A percentile compares a stretch with the other conserved stretches of the same genome.
phyloP scores from a whole-genome alignment of 2,113 vertebrate genomes.

The Hirundichthys speculiger region DNA sequence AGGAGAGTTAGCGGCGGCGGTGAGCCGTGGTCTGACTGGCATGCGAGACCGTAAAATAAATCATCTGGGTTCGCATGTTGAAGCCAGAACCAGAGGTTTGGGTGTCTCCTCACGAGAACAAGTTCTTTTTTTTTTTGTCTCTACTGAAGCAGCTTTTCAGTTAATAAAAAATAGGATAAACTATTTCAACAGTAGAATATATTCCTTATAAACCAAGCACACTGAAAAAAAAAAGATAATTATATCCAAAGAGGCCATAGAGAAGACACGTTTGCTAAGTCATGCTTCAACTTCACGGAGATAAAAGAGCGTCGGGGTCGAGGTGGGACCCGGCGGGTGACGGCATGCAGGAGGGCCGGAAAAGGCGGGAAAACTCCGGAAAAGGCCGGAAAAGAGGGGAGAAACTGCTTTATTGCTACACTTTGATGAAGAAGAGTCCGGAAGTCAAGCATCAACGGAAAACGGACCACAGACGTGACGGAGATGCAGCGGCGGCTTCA shows the following conservation, averaged over 20 bases:
- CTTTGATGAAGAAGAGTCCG: conserved; percentile 77
- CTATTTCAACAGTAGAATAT: conserved; percentile 62
- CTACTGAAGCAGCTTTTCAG: conserved; percentile 56
- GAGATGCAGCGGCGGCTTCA: conserved; percentile 69
- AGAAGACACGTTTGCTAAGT: conserved; percentile 60
- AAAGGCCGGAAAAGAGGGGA: too few species aligned
- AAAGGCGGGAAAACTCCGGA: conserved; percentile 29
- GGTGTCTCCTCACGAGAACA: conserved; percentile 49
- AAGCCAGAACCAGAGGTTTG: conserved; percentile 52
- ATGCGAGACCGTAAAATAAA: conserved; percentile 65
- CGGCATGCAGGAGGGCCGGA: conserved; percentile 62
- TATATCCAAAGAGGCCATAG: conserved; percentile 42
- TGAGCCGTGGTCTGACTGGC: conserved; percentile 54
- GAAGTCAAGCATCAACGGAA: conserved; percentile 74
- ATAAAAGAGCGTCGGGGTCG: conserved; percentile 61
- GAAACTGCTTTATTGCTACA: conserved; percentile 77
- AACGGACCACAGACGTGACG: conserved; percentile 59
- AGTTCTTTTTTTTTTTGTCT: conserved; percentile 21
- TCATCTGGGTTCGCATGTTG: conserved; percentile 52
- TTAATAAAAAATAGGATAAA: conserved; percentile 69
- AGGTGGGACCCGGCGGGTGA: conserved; percentile 60
- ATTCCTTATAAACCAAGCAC: conserved; percentile 28
- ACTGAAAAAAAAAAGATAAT: conserved; percentile 27
- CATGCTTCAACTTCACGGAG: conserved; percentile 71
- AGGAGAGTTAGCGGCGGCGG: conserved; percentile 57